Evolutionary conservation across 2,113 vertebrate genomes (phyloP).

Genomic region (Vanacampus margaritifer): DNA sequence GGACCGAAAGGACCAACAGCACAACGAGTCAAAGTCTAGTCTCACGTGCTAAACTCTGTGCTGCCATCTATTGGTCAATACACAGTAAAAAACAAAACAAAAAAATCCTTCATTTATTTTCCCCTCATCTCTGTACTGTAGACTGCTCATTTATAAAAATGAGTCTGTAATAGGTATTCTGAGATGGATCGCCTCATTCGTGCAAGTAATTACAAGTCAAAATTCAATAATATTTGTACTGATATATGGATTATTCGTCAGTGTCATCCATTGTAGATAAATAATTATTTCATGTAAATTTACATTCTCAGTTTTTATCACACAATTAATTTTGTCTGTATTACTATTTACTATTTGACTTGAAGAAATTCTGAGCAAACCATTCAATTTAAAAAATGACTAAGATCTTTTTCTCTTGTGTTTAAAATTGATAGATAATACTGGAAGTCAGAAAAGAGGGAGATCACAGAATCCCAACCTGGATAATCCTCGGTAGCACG

Average conservation of each 20-base stretch:
- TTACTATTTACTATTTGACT: not conserved
- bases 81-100: not conserved
- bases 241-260: not conserved
- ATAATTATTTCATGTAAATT: not conserved
- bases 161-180: not conserved
- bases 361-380: not conserved
- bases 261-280: not conserved
- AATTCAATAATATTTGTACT: not conserved
- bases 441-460: conserved; percentile 90
- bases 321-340: not conserved
- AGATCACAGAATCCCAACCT: conserved; percentile 84
- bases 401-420: not conserved
- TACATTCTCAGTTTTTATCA: not conserved
- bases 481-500: conserved; percentile 92
- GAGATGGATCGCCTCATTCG: not conserved
- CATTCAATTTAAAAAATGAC: not conserved
- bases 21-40: conserved; percentile 20
- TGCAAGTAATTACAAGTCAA: not conserved
- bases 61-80: conserved; percentile 68
- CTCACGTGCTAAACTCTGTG: conserved; percentile 42
- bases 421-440: conserved; percentile 70
- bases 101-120: not conserved
- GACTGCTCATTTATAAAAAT: not conserved
- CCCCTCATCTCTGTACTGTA: too few relatives aligned
- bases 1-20: conserved; percentile 76